These are phyloP conservation scores for Emesis russula DNA, from an alignment of 2,888 invertebrate genomes.

Conservation along the genomic window DNA sequence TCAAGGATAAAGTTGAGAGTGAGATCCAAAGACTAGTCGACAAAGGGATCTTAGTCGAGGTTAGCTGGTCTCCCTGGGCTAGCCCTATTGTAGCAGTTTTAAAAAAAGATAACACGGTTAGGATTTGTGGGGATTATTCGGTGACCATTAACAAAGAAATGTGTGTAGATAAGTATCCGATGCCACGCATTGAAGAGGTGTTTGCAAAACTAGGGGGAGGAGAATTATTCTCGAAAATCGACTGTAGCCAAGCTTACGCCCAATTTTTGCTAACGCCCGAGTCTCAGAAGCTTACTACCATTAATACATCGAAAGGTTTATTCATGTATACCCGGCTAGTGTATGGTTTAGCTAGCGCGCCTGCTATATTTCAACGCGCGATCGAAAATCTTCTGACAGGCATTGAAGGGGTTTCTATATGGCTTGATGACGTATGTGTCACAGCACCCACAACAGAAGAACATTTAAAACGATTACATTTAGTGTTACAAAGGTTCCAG, in stretches of 20 bases:
- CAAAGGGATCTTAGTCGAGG: constrained; percentile 27
- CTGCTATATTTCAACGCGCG: constrained; percentile 54
- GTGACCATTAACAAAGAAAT: constrained; percentile 65
- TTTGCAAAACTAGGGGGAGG: constrained; percentile 77
- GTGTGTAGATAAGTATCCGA: constrained; percentile 65
- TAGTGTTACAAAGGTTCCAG: constrained; percentile 60
- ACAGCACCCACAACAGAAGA: neutral
- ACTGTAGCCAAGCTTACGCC: constrained; percentile 67
- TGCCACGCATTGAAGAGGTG: constrained; percentile 65
- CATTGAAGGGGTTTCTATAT: neutral
- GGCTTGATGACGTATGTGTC: neutral
- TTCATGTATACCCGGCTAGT: constrained; percentile 50
- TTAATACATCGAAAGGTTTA: constrained; percentile 64
- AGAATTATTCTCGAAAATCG: constrained; percentile 59
- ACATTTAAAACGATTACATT: constrained; percentile 30
- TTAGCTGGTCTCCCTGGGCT: constrained; percentile 59
- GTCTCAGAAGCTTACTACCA: constrained; percentile 51
- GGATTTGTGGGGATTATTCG: constrained; percentile 68
- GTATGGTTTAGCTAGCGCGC: constrained; percentile 61
- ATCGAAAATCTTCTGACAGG: neutral
- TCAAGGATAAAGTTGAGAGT: constrained; percentile 30
- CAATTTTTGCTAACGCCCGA: constrained; percentile 50
- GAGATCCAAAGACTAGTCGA: neutral
- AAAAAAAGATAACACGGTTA: constrained; percentile 53
- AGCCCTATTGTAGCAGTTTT: constrained; percentile 66